Evolutionary conservation across 2,888 invertebrate genomes (phyloP).

Genomic region (Argynnis bischoffii): DNA sequence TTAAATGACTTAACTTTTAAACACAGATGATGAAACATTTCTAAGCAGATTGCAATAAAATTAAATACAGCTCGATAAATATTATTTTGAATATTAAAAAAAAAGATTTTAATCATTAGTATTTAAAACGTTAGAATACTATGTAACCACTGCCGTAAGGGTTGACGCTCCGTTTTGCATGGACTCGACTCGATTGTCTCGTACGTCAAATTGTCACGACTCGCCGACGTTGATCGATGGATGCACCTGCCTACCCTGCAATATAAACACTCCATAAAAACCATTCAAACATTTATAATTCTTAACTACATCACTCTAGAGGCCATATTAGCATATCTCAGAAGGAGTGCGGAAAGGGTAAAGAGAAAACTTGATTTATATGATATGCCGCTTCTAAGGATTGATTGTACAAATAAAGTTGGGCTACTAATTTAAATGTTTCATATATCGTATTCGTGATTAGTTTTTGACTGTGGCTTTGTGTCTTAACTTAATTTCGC

Average conservation of each 20-base stretch:
- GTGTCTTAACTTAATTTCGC: background rate
- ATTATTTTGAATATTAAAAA: too few species aligned
- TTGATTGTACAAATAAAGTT: conserved; percentile 33
- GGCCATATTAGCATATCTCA: background rate
- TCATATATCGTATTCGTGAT: background rate
- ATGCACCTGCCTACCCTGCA: conserved; percentile 66
- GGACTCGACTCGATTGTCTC: conserved; percentile 69
- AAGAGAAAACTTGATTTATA: conserved; percentile 37
- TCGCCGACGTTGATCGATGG: conserved; percentile 72
- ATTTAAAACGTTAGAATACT: conserved; percentile 25
- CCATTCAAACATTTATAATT: conserved; percentile 27
- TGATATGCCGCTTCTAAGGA: conserved; percentile 28
- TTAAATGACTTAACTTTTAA: too few species aligned
- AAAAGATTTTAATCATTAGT: too few species aligned
- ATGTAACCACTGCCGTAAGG: conserved; percentile 54
- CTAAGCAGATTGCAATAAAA: too few species aligned
- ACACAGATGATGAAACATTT: too few species aligned
- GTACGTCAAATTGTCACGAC: conserved; percentile 79
- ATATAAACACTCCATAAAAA: conserved; percentile 36
- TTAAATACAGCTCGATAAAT: too few species aligned
- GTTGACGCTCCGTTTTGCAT: conserved; percentile 70
- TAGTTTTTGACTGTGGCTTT: background rate
- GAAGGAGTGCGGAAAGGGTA: conserved; percentile 31
- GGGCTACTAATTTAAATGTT: background rate
- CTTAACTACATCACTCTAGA: conserved; percentile 19